Evolutionary conservation across 2,888 invertebrate genomes (phyloP).

Genomic region (Pollenia griseotomentosa): DNA sequence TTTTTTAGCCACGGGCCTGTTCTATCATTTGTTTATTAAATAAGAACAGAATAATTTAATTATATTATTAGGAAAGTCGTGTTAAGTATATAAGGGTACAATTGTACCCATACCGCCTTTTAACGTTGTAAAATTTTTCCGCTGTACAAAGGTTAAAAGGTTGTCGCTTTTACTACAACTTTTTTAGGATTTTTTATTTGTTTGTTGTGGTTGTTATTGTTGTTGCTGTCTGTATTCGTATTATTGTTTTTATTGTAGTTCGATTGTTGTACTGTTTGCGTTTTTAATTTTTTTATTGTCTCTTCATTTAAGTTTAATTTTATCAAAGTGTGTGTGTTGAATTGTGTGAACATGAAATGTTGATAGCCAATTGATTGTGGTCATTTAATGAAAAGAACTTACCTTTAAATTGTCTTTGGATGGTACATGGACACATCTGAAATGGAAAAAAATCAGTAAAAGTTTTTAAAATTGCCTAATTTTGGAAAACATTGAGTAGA

Average conservation of each 20-base stretch:
- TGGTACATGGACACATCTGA: neutral
- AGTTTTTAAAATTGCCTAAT: neutral
- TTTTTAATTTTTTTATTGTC: conserved; percentile 50
- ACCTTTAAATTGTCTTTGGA: conserved; percentile 26
- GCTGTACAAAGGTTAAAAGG: no score
- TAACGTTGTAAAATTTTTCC: no score
- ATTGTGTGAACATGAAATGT: conserved; percentile 43
- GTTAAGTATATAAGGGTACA: no score
- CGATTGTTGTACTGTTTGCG: conserved; percentile 42
- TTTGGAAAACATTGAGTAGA: neutral
- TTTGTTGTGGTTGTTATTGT: conserved; percentile 8
- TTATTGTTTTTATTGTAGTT: conserved; percentile 31
- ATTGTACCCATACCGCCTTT: no score
- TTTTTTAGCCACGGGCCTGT: no score
- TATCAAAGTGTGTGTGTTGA: neutral
- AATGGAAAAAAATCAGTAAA: neutral
- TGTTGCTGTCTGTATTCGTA: neutral
- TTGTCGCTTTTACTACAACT: conserved; percentile 28
- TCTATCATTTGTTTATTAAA: no score
- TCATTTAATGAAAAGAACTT: conserved; percentile 60
- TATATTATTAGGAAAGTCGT: no score
- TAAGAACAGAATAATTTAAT: no score
- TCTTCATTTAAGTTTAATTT: conserved; percentile 20
- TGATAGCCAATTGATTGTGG: conserved; percentile 72
- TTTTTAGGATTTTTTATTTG: conserved; percentile 4